Percentiles rank a stretch among this genome's conserved stretches.
phyloP scores from a whole-genome alignment of 37 sponge, comb jelly and placozoan genomes.

The Halisarca cf. caerulea region DNA sequence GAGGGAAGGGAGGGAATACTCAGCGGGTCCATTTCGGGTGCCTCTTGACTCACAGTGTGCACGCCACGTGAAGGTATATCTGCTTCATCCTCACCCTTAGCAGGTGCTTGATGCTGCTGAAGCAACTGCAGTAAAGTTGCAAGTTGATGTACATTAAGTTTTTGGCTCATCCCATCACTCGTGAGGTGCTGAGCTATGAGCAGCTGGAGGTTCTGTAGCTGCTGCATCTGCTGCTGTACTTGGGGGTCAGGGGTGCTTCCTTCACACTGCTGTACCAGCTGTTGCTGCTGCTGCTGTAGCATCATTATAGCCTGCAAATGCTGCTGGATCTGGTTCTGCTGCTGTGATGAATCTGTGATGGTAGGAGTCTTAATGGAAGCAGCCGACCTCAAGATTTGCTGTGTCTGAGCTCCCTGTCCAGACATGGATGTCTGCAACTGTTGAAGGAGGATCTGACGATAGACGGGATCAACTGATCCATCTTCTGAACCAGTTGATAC shows the following conservation, averaged over 20 bases:
- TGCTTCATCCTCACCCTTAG: background rate
- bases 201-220: conserved; percentile 74
- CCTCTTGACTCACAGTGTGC: background rate
- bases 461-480: background rate
- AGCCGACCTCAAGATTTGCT: too few species aligned
- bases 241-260: conserved; percentile 39
- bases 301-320: conserved; percentile 62
- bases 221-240: conserved; percentile 69
- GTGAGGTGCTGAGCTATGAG: conserved; percentile 72
- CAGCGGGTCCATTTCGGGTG: background rate
- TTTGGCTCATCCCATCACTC: conserved; percentile 50
- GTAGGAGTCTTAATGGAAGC: background rate
- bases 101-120: conserved; percentile 11
- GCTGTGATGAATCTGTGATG: background rate
- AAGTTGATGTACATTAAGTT: conserved; percentile 12
- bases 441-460: conserved; percentile 12
- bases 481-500: background rate
- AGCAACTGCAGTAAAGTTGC: conserved; percentile 8
- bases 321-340: conserved; percentile 16
- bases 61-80: background rate
- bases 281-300: conserved; percentile 75
- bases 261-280: conserved; percentile 55
- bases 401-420: background rate
- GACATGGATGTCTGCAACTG: conserved; percentile 17
- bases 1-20: background rate